phyloP scores from a whole-genome alignment of 2,888 invertebrate genomes.

The Agrochola litura region DNA sequence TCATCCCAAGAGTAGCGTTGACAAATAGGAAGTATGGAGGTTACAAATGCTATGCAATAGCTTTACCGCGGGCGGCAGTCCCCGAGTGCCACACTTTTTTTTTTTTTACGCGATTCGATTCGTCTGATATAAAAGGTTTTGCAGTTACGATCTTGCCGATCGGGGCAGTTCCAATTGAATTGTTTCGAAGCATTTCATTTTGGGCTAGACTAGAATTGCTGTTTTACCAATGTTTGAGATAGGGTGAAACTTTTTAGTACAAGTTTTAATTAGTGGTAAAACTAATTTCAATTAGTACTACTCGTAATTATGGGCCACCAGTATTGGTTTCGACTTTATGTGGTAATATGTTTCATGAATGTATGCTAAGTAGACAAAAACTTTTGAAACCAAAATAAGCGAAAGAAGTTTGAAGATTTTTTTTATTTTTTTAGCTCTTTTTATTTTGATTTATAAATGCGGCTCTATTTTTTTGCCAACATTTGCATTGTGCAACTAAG shows the following conservation, averaged over 20 bases:
- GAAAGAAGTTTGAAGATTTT: not conserved
- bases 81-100: too few relatives aligned
- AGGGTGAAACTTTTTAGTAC: not conserved
- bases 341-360: not conserved
- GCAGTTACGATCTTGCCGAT: not conserved
- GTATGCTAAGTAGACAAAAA: not conserved
- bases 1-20: too few relatives aligned
- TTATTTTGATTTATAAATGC: not conserved
- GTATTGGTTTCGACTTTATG: not conserved
- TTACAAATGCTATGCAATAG: too few relatives aligned
- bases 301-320: not conserved
- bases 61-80: too few relatives aligned
- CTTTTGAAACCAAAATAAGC: too few relatives aligned
- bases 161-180: slow-evolving; percentile 2
- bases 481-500: not conserved
- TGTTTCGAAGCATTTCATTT: not conserved
- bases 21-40: too few relatives aligned
- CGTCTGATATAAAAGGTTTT: not conserved
- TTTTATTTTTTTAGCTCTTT: not conserved
- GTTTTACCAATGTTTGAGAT: not conserved
- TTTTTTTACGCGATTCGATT: slow-evolving; percentile 7
- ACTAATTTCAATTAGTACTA: not conserved
- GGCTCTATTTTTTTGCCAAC: too few relatives aligned
- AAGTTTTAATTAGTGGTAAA: slow-evolving; percentile 9
- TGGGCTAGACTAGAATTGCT: not conserved